These are phyloP conservation scores for Microchrysa polita DNA, from an alignment of 2,888 invertebrate species.

Conservation along the genomic window DNA sequence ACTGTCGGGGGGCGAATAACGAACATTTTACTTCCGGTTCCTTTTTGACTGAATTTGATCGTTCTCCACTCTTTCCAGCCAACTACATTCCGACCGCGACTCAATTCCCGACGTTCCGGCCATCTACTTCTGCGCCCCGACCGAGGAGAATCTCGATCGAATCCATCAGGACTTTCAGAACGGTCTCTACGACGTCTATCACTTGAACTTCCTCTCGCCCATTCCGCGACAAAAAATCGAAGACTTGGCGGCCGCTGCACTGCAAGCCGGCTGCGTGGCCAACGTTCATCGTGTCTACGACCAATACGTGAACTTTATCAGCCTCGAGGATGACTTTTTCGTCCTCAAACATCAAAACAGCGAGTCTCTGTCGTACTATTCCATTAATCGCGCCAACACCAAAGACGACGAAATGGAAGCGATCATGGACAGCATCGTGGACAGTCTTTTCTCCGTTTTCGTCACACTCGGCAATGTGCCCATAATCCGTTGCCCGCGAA, in stretches of 20 bases:
- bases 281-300: conserved; percentile 96
- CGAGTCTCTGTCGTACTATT: conserved; percentile 92
- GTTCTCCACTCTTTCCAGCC: conserved; percentile 66
- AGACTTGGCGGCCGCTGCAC: conserved; percentile 91
- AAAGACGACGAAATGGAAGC: conserved; percentile 95
- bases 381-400: conserved; percentile 92
- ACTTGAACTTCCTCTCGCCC: conserved; percentile 96
- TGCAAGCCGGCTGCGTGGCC: conserved; percentile 89
- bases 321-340: conserved; percentile 97
- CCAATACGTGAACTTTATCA: conserved; percentile 98
- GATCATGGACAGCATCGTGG: conserved; percentile 94
- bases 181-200: conserved; percentile 92
- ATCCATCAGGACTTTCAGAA: conserved; percentile 91
- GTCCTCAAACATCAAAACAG: conserved; percentile 92
- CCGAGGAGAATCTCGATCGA: conserved; percentile 93
- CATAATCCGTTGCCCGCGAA: conserved; percentile 77
- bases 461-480: conserved; percentile 87
- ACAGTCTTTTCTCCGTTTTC: conserved; percentile 96
- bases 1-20: not conserved
- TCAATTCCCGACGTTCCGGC: conserved; percentile 99
- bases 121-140: conserved; percentile 96
- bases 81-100: conserved; percentile 87
- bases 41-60: not conserved
- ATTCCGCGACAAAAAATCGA: conserved; percentile 93
- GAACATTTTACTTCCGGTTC: not conserved